Evolutionary conservation across 1,140 invertebrate species (phyloP), one percentile per base, ranked within the genome.

Genomic region (Drosophila quadrilineata): DNA sequence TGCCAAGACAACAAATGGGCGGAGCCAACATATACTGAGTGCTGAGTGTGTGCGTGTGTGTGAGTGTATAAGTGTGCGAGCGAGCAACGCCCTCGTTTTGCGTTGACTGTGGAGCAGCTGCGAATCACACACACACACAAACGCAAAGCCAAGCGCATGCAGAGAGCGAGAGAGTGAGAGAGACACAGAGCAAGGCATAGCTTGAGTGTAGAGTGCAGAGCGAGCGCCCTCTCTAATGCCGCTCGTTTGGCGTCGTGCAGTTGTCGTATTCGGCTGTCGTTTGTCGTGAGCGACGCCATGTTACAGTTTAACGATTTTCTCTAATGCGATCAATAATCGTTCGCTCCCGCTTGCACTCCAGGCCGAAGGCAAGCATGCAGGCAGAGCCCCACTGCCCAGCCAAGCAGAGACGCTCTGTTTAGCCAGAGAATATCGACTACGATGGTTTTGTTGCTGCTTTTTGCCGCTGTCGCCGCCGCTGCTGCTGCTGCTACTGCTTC

Each of bases 291-390:
- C 79, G 79, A 85, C 79, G 79, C 79, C 79, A 85, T 85, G 67
- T 86, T 85, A 85, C 79, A 85, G 71, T 76, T n/a, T 85, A 85
- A 85, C 79, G 79, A 85, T 85, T 85, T 85, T 85, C 80, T 76
- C 79, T 85, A 84, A 84, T 84, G 74, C 77, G 77, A 84, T 84
- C 77, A 84, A 84, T 84, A 84, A 85, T 84, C 77, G 65, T 66
- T 63, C 60, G 77, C 77, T 77, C 75, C 63, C 63, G 56, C 72
- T 59, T 59, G 17, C 65, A 58, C 65, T 58, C 33, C 31, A 52
- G 48, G 50, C 21, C 3, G 1, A 45, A 21, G 17, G 3, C 21
- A 6, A 24, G 24, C 24, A 24, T 6, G 9, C 5, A 5, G 35
- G 9, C 60, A 21, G 46, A 19, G 22, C 46, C 8, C 10, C 33